Conservation (phyloP, 2,888 invertebrate genomes). For the Drosophila mulleri region DNA sequence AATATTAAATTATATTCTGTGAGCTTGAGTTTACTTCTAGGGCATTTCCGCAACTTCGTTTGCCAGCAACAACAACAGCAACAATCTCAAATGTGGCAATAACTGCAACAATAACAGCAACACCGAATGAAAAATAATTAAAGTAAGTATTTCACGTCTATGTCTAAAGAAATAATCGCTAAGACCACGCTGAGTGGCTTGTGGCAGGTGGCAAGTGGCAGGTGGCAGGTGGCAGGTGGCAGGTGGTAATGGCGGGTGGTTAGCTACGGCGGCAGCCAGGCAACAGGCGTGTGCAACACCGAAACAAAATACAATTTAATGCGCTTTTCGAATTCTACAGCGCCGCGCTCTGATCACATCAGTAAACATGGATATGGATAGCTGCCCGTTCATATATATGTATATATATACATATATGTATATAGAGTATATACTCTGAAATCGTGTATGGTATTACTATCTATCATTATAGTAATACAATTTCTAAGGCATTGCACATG, state of each 20-base stretch:
- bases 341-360: constrained; percentile 50
- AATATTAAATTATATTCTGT: constrained; percentile 13
- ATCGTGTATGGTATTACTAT: neutral
- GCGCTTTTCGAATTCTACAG: constrained; percentile 66
- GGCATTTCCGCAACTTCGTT: constrained; percentile 23
- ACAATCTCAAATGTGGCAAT: constrained; percentile 25
- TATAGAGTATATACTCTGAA: constrained; percentile 23
- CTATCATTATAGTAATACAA: neutral
- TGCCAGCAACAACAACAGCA: constrained; percentile 3
- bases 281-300: constrained; percentile 63
- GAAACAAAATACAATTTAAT: constrained; percentile 72
- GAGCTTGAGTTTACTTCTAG: constrained; percentile 20
- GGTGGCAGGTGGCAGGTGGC: constrained; percentile 13
- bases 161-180: constrained; percentile 42
- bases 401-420: neutral
- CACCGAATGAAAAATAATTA: constrained; percentile 39
- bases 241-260: constrained; percentile 20
- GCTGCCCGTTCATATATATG: neutral
- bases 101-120: constrained; percentile 13
- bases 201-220: constrained; percentile 8
- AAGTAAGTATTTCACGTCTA: constrained; percentile 34
- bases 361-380: constrained; percentile 11
- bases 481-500: neutral
- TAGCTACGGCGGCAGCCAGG: constrained; percentile 11
- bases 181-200: constrained; percentile 23